phyloP scores from a whole-genome alignment of 2,797 vertebrate species.

The Sylvilagus floridanus region DNA sequence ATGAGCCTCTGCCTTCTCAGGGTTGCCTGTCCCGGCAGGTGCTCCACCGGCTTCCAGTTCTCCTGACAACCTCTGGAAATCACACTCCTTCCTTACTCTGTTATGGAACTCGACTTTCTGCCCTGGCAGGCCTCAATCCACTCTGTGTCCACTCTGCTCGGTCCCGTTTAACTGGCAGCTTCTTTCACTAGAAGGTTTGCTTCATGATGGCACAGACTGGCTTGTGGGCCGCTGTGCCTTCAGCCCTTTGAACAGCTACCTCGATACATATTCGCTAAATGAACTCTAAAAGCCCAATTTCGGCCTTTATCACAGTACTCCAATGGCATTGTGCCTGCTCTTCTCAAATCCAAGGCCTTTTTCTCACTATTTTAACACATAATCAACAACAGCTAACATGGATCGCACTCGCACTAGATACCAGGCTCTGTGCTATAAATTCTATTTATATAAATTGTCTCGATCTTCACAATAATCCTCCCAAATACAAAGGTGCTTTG shows the following conservation, averaged over 20 bases:
- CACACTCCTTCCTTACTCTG: not conserved
- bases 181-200: not conserved
- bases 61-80: not conserved
- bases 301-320: not conserved
- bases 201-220: not conserved
- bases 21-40: not conserved
- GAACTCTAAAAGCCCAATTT: not conserved
- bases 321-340: not conserved
- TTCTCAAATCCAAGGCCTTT: constrained; percentile 16
- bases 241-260: not conserved
- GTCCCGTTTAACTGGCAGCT: constrained; percentile 6
- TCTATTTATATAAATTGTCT: constrained; percentile 36
- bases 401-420: not conserved
- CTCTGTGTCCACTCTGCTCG: constrained; percentile 37
- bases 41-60: not conserved
- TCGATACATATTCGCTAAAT: not conserved
- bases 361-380: not conserved
- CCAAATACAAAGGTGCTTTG: not conserved
- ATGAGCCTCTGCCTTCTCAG: not conserved
- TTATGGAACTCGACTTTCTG: not conserved
- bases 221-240: not conserved
- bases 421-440: not conserved
- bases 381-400: not conserved
- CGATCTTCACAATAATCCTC: not conserved
- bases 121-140: not conserved